A percentile compares a stretch with the other conserved stretches of the same genome.
Conservation (phyloP, 2,113 vertebrate species). For the human region GRCh38 chr2:125567001-125567500, state of each 20-base stretch:
- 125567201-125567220: background rate
- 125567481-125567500: background rate
- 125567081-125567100: background rate
- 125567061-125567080: background rate
- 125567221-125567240: background rate
- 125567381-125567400: conserved; percentile 10
- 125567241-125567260: conserved; percentile 48
- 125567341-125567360: background rate
- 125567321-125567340: background rate
- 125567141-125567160: background rate
- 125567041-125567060: background rate
- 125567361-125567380: background rate
- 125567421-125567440: conserved; percentile 22
- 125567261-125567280: background rate
- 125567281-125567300: background rate
- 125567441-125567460: conserved; percentile 32
- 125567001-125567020: background rate
- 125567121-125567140: background rate
- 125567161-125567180: background rate
- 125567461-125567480: background rate
- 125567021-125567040: background rate
- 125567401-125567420: conserved; percentile 7
- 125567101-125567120: background rate
- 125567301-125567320: background rate
- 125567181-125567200: conserved; percentile 24